These are phyloP conservation scores for Itoplectis maculator DNA, from an alignment of 2,888 invertebrate species.

Conservation along the genomic window DNA sequence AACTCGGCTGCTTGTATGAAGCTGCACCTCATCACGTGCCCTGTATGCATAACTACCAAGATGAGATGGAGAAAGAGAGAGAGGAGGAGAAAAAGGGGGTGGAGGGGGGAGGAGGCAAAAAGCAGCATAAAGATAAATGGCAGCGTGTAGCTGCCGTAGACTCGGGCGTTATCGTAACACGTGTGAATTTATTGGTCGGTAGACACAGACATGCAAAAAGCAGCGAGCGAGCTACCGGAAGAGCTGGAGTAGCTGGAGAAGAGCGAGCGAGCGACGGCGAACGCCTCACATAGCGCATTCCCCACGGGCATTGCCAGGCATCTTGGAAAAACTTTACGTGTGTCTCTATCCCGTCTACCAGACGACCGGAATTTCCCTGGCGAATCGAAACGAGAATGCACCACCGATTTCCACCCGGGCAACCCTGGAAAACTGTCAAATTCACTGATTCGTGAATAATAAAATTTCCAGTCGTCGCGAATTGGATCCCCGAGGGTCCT, in stretches of 20 bases:
- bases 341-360: constrained; percentile 70
- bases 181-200: constrained; percentile 70
- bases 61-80: constrained; percentile 46
- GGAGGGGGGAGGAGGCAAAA: constrained; percentile 10
- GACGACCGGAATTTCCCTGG: constrained; percentile 79
- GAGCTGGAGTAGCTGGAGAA: neutral
- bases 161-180: constrained; percentile 62
- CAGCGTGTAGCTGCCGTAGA: constrained; percentile 54
- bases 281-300: constrained; percentile 45
- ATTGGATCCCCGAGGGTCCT: neutral
- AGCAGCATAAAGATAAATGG: constrained; percentile 48
- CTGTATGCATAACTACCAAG: constrained; percentile 47
- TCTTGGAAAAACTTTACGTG: constrained; percentile 77
- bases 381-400: constrained; percentile 70
- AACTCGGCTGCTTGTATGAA: constrained; percentile 7
- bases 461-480: constrained; percentile 39
- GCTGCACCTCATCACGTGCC: constrained; percentile 32
- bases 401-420: constrained; percentile 59
- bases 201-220: constrained; percentile 54
- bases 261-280: constrained; percentile 24
- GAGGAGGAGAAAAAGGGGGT: neutral
- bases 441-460: constrained; percentile 62
- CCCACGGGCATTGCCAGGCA: constrained; percentile 58
- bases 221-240: constrained; percentile 38
- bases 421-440: constrained; percentile 62